Evolutionary conservation across 37 sponge, comb jelly and placozoan genomes (phyloP).

Genomic region (Axinella damicornis): DNA sequence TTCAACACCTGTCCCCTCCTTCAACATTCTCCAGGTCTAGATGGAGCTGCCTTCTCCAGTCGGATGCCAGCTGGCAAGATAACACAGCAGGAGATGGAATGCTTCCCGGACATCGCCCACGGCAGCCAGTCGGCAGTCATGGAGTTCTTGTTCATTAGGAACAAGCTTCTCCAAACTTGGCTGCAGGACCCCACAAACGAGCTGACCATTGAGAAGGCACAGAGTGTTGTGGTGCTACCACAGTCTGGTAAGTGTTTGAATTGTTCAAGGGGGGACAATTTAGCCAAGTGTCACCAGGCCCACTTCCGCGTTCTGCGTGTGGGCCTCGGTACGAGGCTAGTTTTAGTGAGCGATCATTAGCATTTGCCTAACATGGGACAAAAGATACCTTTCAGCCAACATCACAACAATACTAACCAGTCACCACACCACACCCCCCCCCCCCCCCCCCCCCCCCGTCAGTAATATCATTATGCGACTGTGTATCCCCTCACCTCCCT

Average conservation of each 20-base stretch:
- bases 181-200: constrained; percentile 81
- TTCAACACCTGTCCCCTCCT: background rate
- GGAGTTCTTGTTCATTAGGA: constrained; percentile 93
- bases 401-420: too few species aligned
- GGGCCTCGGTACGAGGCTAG: too few species aligned
- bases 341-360: too few species aligned
- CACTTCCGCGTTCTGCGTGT: too few species aligned
- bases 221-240: constrained; percentile 72
- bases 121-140: constrained; percentile 70
- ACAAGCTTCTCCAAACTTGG: constrained; percentile 91
- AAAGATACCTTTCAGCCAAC: too few species aligned
- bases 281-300: too few species aligned
- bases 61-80: constrained; percentile 86
- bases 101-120: constrained; percentile 82
- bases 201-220: constrained; percentile 87
- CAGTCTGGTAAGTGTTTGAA: constrained; percentile 52
- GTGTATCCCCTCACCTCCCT: background rate
- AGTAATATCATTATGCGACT: too few species aligned
- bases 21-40: constrained; percentile 66
- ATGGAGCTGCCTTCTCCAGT: constrained; percentile 93
- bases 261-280: background rate
- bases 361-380: too few species aligned
- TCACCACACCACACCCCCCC: too few species aligned
- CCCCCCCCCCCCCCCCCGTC: too few species aligned
- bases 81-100: constrained; percentile 89